phyloP scores from a whole-genome alignment of 2,113 vertebrate genomes.

The Burhinus bistriatus region DNA sequence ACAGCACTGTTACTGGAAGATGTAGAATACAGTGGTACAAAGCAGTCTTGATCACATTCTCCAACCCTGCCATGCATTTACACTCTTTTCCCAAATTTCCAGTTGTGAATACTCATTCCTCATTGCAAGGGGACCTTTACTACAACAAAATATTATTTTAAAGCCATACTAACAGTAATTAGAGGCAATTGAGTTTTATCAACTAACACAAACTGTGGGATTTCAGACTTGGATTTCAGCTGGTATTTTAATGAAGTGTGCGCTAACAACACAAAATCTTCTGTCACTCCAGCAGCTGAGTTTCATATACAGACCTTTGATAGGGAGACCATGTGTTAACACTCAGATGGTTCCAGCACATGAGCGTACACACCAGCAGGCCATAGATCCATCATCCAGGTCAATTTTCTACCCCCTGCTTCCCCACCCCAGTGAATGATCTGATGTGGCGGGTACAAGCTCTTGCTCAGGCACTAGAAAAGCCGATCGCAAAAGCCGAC shows the following conservation, averaged over 20 bases:
- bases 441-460: not conserved
- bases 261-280: conserved; percentile 74
- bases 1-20: not conserved
- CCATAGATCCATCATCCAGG: conserved; percentile 58
- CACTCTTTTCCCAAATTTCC: conserved; percentile 1
- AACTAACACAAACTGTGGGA: conserved; percentile 90
- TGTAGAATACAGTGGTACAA: not conserved
- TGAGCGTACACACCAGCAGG: conserved; percentile 51
- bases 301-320: conserved; percentile 80
- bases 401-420: conserved; percentile 9
- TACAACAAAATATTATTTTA: conserved; percentile 91
- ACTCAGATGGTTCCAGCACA: conserved; percentile 71
- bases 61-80: not conserved
- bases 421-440: not conserved
- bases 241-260: conserved; percentile 97
- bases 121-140: conserved; percentile 77
- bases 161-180: conserved; percentile 79
- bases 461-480: not conserved
- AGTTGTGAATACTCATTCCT: conserved; percentile 63
- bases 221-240: conserved; percentile 81
- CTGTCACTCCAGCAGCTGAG: conserved; percentile 77
- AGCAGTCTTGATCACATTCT: not conserved
- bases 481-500: not conserved
- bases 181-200: conserved; percentile 85
- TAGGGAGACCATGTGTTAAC: conserved; percentile 80